phyloP scores from a whole-genome alignment of 2,888 invertebrate species.

The Anthoptus insignis region DNA sequence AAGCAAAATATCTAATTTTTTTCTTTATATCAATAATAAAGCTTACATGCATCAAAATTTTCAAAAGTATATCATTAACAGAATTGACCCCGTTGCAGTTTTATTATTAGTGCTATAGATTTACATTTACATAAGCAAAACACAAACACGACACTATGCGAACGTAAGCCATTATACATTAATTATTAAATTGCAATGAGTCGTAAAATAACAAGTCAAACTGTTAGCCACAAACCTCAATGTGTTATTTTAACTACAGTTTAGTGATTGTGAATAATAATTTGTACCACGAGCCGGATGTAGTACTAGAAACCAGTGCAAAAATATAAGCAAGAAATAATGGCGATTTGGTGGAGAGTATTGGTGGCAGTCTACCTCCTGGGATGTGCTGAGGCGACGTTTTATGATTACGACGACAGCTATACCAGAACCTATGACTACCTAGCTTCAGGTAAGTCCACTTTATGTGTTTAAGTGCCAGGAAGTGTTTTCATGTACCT shows the following conservation, averaged over 20 bases:
- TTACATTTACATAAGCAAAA: too few species aligned
- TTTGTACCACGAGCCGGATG: conserved; percentile 6
- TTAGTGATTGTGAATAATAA: conserved; percentile 1
- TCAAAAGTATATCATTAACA: too few species aligned
- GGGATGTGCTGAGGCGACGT: conserved; percentile 65
- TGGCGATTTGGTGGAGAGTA: conserved; percentile 67
- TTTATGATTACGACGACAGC: conserved; percentile 80
- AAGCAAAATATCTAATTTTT: too few species aligned
- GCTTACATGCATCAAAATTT: too few species aligned
- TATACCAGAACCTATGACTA: conserved; percentile 78
- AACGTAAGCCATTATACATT: neutral
- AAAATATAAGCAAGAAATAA: conserved; percentile 52
- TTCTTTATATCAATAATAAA: too few species aligned
- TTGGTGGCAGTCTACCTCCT: conserved; percentile 64
- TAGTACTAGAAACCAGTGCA: conserved; percentile 50
- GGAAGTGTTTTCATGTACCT: too few species aligned
- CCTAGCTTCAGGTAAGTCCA: conserved; percentile 76
- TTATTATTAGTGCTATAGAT: too few species aligned
- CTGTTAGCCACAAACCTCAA: conserved; percentile 31
- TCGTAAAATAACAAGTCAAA: neutral
- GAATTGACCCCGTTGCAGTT: too few species aligned
- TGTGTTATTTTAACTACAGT: conserved; percentile 15
- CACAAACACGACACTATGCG: neutral
- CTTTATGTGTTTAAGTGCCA: too few species aligned
- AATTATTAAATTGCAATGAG: neutral